Conservation (phyloP, 2,113 vertebrate species). For the Cynopterus brachyotis region DNA sequence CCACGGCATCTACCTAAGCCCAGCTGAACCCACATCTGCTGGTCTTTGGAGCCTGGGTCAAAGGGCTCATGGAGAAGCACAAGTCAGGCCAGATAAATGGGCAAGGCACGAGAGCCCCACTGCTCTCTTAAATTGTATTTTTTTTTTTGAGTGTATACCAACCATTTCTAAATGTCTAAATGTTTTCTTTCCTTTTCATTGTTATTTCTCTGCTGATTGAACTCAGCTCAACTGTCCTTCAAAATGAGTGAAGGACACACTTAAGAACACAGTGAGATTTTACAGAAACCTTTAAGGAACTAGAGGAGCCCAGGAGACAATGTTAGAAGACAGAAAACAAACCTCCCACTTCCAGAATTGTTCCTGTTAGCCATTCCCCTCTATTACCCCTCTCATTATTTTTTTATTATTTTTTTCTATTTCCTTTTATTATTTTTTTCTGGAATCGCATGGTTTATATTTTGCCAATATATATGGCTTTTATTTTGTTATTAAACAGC, state of each 20-base stretch:
- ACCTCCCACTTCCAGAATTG: neutral
- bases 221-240: neutral
- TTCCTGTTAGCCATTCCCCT: neutral
- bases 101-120: neutral
- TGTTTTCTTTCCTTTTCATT: neutral
- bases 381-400: neutral
- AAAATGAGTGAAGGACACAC: neutral
- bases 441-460: neutral
- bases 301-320: neutral
- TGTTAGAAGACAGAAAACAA: neutral
- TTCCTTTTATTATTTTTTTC: neutral
- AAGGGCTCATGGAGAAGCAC: neutral
- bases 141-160: neutral
- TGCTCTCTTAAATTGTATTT: neutral
- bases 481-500: neutral
- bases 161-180: neutral
- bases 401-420: neutral
- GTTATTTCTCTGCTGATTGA: neutral
- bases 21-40: fast-evolving
- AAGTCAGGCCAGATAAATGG: neutral
- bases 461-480: neutral
- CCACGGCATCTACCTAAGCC: too few relatives aligned
- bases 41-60: neutral
- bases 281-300: neutral
- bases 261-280: neutral